These are phyloP conservation scores for Tolypeutes matacus DNA, from an alignment of 2,797 vertebrate species.

Conservation along the genomic window DNA sequence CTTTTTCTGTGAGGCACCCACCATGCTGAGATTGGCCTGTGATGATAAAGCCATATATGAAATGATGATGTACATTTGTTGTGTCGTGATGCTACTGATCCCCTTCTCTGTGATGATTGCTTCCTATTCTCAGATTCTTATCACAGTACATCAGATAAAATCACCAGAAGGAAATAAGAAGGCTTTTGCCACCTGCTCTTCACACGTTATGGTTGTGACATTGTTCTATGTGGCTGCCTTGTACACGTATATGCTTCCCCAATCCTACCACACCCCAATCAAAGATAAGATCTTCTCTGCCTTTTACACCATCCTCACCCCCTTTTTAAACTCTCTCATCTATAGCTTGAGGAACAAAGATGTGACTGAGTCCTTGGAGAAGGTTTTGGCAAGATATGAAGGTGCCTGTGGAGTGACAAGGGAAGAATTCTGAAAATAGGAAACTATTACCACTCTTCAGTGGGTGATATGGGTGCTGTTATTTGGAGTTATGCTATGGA, in stretches of 20 bases:
- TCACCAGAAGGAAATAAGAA: conserved; percentile 74
- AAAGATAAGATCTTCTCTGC: conserved; percentile 79
- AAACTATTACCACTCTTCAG: neutral
- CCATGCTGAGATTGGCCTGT: conserved; percentile 82
- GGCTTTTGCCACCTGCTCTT: conserved; percentile 72
- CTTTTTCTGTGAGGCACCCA: conserved; percentile 84
- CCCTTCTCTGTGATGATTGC: conserved; percentile 71
- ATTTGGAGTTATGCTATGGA: accelerated
- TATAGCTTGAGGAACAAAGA: too few relatives aligned
- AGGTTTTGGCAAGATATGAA: neutral
- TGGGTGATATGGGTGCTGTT: too few relatives aligned
- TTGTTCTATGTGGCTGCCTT: conserved; percentile 77
- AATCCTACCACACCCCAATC: conserved; percentile 66
- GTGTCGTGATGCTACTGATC: conserved; percentile 68
- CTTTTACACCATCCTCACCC: conserved; percentile 79
- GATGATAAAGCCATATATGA: conserved; percentile 72
- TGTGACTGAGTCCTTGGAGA: conserved; percentile 51
- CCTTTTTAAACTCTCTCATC: conserved; percentile 76
- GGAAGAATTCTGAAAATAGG: neutral
- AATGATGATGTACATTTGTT: conserved; percentile 70
- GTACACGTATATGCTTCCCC: conserved; percentile 75
- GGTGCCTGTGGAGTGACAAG: neutral
- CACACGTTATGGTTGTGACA: conserved; percentile 69
- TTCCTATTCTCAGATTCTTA: conserved; percentile 63
- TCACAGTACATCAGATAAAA: conserved; percentile 67